Evolutionary conservation across 2,888 invertebrate species (phyloP).

Genomic region (Hanleya hanleyi): DNA sequence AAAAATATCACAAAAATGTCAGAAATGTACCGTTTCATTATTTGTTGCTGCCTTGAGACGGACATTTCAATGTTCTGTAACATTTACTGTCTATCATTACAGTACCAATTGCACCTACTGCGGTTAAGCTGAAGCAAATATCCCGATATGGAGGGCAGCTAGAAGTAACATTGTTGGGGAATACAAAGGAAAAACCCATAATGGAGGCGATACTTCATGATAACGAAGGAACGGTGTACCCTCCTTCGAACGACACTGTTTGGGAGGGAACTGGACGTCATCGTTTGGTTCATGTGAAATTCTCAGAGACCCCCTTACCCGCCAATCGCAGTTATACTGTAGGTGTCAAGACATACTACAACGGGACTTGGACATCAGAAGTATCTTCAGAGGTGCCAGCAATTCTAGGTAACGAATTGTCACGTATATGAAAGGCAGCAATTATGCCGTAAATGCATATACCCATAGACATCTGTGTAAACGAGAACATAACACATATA

Average conservation of each 20-base stretch:
- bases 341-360: neutral
- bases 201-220: neutral
- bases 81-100: too few species aligned
- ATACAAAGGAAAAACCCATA: neutral
- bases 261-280: slow-evolving; percentile 5
- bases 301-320: neutral
- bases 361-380: neutral
- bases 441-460: too few species aligned
- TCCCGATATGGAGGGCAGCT: neutral
- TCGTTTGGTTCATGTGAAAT: neutral
- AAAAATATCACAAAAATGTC: too few species aligned
- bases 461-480: too few species aligned
- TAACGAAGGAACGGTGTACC: neutral
- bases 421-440: too few species aligned
- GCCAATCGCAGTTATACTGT: neutral
- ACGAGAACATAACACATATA: too few species aligned
- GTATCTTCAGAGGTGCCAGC: neutral
- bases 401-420: neutral
- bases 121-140: neutral
- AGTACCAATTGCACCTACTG: neutral
- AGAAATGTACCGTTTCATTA: too few species aligned
- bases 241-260: neutral
- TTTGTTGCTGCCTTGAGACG: too few species aligned
- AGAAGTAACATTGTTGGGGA: neutral
- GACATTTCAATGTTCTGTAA: too few species aligned